These are phyloP conservation scores for Amyelois transitella DNA, from an alignment of 1,140 invertebrate species.

Conservation along the genomic window DNA sequence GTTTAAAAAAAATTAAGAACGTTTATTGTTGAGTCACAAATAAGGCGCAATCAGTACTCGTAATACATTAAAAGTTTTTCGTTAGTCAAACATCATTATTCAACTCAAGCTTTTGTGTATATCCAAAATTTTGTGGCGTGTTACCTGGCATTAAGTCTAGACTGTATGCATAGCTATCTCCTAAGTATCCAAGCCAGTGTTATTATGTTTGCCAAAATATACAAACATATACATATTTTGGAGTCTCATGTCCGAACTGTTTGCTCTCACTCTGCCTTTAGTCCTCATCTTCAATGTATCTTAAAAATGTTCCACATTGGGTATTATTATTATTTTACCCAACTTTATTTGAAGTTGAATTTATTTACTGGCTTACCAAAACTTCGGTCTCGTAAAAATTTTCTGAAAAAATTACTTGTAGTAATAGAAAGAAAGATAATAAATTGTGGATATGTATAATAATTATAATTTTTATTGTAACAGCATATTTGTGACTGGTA, in stretches of 20 bases:
- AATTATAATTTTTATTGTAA: too few relatives aligned
- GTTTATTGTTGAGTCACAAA: too few relatives aligned
- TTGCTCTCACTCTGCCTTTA: not conserved
- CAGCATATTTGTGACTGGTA: too few relatives aligned
- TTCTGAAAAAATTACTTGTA: too few relatives aligned
- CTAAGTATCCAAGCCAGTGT: not conserved
- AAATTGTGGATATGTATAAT: too few relatives aligned
- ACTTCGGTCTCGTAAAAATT: too few relatives aligned
- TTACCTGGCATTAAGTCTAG: not conserved
- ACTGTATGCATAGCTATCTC: not conserved
- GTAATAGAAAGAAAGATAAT: too few relatives aligned
- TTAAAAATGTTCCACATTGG: too few relatives aligned
- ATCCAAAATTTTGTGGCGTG: not conserved
- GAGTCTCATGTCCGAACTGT: not conserved
- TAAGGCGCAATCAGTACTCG: not conserved
- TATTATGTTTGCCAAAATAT: constrained; percentile 2
- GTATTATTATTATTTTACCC: too few relatives aligned
- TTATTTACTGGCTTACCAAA: too few relatives aligned
- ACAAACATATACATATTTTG: not conserved
- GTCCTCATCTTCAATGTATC: not conserved
- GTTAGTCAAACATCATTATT: not conserved
- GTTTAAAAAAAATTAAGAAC: too few relatives aligned
- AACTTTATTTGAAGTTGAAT: too few relatives aligned
- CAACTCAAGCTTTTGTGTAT: not conserved
- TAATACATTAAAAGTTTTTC: not conserved